Evolutionary conservation across 2,888 invertebrate genomes (phyloP), one percentile per base, ranked within the genome.

Genomic region (Pseudanteris insignis): DNA sequence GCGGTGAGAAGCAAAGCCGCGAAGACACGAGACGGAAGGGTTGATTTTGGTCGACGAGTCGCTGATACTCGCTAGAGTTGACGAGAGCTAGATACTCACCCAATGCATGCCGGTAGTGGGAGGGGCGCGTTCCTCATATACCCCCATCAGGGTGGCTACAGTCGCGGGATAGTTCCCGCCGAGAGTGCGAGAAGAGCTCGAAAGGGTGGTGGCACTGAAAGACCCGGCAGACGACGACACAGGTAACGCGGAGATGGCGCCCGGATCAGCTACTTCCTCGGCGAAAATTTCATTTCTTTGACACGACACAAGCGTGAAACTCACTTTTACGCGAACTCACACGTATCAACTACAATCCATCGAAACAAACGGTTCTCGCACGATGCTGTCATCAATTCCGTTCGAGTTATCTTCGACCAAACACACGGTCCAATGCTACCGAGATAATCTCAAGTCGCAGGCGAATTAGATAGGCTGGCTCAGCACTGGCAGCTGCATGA

Each of bases 81-180:
- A 54, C 48, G 44, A 54, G 54, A 54, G 65, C 64, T 69, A 66
- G 67, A 74, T 67, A 81, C 89, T 87, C 84, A 91, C 91, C 91
- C 91, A 92, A 88, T 91, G 91, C 91, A 92, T 88, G 86, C 87
- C 91, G 89, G 89, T 89, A 87, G 88, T 88, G 84, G 87, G 85
- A 82, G 83, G 83, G 81, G 83, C 84, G 83, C 86, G 85, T 85
- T 90, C 90, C 87, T 90, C 90, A 88, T 89, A 91, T 85, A 92
- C 91, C 90, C 91, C 91, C 91, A 92, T 92, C 90, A 90, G 91
- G 77, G 77, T 80, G 79, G 79, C 77, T 77, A 77, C 76, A 77
- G 71, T 77, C 70, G 75, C 78, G 77, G 78, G 78, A 75, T 76
- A 70, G 68, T 74, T 77, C 78, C 78, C 78, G 76, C 76, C 63